phyloP scores from a whole-genome alignment of 2,113 vertebrate genomes.

The Narcine bancroftii region DNA sequence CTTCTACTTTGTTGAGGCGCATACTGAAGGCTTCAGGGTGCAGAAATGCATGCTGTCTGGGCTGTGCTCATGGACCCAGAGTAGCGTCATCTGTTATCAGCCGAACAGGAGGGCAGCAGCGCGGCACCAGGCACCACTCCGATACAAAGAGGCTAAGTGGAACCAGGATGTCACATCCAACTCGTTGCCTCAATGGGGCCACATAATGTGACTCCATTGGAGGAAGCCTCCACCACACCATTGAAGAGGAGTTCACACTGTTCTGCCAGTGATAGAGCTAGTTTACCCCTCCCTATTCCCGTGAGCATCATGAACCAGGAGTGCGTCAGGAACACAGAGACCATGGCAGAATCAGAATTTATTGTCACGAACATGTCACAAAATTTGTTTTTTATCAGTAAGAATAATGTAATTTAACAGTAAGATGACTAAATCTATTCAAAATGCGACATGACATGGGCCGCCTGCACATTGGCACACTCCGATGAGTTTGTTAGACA shows the following conservation, averaged over 20 bases:
- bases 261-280: background rate
- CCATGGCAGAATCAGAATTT: no score
- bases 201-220: no score
- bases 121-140: no score
- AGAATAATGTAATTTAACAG: background rate
- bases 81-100: no score
- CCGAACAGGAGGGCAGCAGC: no score
- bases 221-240: background rate
- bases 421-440: background rate
- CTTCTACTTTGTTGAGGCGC: background rate
- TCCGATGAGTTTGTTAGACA: background rate
- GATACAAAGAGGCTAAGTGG: background rate
- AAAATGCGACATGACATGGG: background rate
- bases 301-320: background rate
- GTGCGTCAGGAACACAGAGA: background rate
- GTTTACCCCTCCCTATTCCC: no score
- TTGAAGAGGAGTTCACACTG: no score
- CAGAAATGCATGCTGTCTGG: no score
- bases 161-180: background rate
- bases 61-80: no score
- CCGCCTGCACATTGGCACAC: background rate
- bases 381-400: no score
- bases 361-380: no score
- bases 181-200: background rate
- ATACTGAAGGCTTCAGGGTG: background rate